Evolutionary conservation across 2,113 vertebrate genomes (phyloP), one percentile per base, ranked within the genome.

Genomic region (Hemichromis elongatus): DNA sequence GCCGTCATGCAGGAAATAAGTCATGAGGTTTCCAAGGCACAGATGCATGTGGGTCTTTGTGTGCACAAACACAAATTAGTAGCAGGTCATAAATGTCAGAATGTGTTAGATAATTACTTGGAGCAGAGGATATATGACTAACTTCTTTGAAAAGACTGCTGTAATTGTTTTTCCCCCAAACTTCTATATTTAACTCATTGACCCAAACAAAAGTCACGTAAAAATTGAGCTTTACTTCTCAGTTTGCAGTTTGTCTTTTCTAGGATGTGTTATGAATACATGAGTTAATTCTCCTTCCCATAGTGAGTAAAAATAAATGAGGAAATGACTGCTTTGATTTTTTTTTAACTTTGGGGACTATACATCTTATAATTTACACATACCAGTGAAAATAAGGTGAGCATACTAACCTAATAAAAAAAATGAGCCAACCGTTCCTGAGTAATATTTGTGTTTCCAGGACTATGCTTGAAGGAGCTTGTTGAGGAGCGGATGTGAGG

Each of bases 401-500:
- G 42, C 19, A 54, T 80, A 84, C 56, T 52, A 52, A 77, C 47
- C 66, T 77, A 68, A 89, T 61, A 88, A 90, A 77, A 68, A 90
- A 70, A 57, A 42, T 28, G 84, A 77, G 70, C 57, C 85, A 84
- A 68, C 21, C 0, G 92, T 92, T 92, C 87, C 91, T 82, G 50
- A 79, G 77, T 7, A 85, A 83, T 75, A 81, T 80, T 79, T 91
- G 83, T 83, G 95, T 96, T 91, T 95, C 93, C 80, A 93, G 90
- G 94, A 87, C 35, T 61, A 42, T 87, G 59, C 73, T 83, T 91
- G 85, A 90, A 92, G 88, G 82, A 93, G 59, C 47, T 79, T 80
- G 80, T 81, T 77, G 90, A 90, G 85, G 81, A 92, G 90, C 88
- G 80, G 93, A 94, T 93, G 92, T 93, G 89, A 92, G 90, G 86